phyloP scores from a whole-genome alignment of 2,888 invertebrate genomes.

The Chloroclysta siterata region DNA sequence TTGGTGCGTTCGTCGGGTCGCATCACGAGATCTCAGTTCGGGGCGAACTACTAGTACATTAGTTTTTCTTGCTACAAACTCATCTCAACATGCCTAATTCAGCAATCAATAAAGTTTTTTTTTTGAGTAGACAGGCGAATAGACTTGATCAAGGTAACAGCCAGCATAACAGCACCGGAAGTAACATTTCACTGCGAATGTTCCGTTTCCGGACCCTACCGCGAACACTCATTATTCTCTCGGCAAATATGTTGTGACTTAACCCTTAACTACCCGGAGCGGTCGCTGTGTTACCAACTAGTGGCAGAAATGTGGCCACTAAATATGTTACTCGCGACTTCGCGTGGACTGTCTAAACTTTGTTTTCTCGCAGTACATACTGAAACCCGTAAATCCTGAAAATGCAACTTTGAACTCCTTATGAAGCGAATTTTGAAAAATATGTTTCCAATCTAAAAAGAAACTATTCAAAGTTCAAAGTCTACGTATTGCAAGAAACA shows the following conservation, averaged over 20 bases:
- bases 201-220: slow-evolving; percentile 70
- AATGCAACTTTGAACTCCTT: neutral
- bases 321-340: neutral
- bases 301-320: neutral
- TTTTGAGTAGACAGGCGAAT: slow-evolving; percentile 17
- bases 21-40: too few relatives aligned
- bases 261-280: slow-evolving; percentile 65
- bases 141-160: slow-evolving; percentile 32
- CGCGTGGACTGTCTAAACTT: neutral
- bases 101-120: slow-evolving; percentile 18
- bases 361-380: neutral
- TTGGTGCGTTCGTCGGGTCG: too few relatives aligned
- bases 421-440: neutral
- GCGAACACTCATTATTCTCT: slow-evolving; percentile 79
- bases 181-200: slow-evolving; percentile 75
- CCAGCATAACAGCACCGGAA: slow-evolving; percentile 68
- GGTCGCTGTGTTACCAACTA: slow-evolving; percentile 44
- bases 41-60: too few relatives aligned
- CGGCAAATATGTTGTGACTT: slow-evolving; percentile 82
- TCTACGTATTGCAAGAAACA: too few relatives aligned
- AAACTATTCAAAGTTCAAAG: too few relatives aligned
- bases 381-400: neutral
- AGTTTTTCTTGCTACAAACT: too few relatives aligned
- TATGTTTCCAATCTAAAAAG: too few relatives aligned
- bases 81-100: neutral